Base-by-base conservation (phyloP, 2,888 invertebrate genomes). In the Eupithecia centaureata region DNA sequence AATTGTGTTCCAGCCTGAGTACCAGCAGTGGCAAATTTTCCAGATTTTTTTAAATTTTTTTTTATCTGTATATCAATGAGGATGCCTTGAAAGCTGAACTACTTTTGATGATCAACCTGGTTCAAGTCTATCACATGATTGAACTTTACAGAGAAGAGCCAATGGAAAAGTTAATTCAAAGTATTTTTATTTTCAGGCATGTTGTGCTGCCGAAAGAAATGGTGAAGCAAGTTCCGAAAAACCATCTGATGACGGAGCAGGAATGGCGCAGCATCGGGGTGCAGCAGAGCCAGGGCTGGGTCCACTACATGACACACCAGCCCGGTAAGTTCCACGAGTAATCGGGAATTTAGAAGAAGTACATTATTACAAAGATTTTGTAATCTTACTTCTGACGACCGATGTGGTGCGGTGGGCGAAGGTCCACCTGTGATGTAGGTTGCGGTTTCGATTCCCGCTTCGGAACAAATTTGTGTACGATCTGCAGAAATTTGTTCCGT, bases 251-350 rank as follows among this genome's bases (percentile, higher is more conserved):
- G 98, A 94, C 97, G 0, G 99, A 99, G 88, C 93, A 95, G 58
- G 99, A 99, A 91, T 99, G 99, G 99, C 95, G 99, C 81, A 94
- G 96, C 66, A 96, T 99, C 73, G 99, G 99, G 0, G 98, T 99
- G 0, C 98, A 98, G 87, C 99, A 99, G 87, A 98, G 98, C 80
- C 97, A 97, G 79, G 99, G 99, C 61, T 99, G 99, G 99, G 95
- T 98, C 15, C 99, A 99, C 90, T 99, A 99, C 80, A 98, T 99
- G 98, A 96, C 96, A 74, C 99, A 99, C 88, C 95, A 97, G 81
- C 99, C 99, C 84, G 98, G 97, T 97, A 90, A 82, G 86, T 13
- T 57, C 33, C 22, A 12, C 18, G 2, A 18, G 18, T 47, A 22
- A 22, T 47, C 22, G 18, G 10, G 12, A 22, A 22, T 22, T n/a